Percentiles rank a stretch among this genome's conserved stretches.
phyloP scores from a whole-genome alignment of 92 coral and sea anemone species.

The Meandrina meandrites region DNA sequence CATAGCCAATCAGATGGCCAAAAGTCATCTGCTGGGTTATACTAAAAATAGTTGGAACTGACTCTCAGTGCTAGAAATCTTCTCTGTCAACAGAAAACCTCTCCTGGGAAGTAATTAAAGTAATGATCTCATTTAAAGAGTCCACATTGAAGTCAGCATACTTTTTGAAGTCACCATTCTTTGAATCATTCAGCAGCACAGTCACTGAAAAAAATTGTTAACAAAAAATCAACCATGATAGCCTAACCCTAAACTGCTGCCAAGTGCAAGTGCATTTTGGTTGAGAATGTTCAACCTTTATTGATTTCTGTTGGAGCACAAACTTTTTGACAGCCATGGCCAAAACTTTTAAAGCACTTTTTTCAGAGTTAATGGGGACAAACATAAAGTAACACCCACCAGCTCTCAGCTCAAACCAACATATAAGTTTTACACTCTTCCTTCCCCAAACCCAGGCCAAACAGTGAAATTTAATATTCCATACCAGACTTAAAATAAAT shows the following conservation, averaged over 20 bases:
- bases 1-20: background rate
- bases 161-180: constrained; percentile 71
- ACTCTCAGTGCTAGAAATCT: background rate
- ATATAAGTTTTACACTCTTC: too few relatives aligned
- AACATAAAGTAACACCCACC: too few relatives aligned
- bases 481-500: too few relatives aligned
- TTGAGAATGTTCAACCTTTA: background rate
- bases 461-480: too few relatives aligned
- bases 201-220: constrained; percentile 62
- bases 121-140: constrained; percentile 71
- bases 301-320: too few relatives aligned
- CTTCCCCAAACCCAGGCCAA: too few relatives aligned
- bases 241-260: too few relatives aligned
- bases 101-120: constrained; percentile 42
- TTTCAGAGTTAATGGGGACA: too few relatives aligned
- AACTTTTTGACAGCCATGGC: too few relatives aligned
- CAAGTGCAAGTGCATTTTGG: too few relatives aligned
- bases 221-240: constrained; percentile 9
- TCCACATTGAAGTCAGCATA: constrained; percentile 87
- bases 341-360: too few relatives aligned
- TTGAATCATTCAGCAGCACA: constrained; percentile 72
- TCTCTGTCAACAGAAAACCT: constrained; percentile 48
- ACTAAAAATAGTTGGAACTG: background rate
- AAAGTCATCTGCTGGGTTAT: background rate
- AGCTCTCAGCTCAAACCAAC: too few relatives aligned